These are phyloP conservation scores for Cyanistes caeruleus DNA, from an alignment of 2,113 vertebrate species.

Conservation along the genomic window DNA sequence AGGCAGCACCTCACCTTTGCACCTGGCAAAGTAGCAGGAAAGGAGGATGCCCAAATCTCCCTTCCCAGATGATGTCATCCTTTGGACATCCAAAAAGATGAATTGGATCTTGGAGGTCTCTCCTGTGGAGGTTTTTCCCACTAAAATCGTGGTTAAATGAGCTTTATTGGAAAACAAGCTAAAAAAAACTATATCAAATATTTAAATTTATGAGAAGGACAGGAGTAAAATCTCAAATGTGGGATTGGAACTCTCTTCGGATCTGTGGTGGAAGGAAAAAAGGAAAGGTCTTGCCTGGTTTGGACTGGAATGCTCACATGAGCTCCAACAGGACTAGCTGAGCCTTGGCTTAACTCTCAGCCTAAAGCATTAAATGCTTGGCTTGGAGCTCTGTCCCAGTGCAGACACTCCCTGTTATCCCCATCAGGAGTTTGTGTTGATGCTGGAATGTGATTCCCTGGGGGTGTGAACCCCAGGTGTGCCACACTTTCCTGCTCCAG, in stretches of 20 bases:
- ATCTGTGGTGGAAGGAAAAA: neutral
- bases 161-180: neutral
- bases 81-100: neutral
- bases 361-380: neutral
- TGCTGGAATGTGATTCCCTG: neutral
- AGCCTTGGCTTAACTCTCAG: neutral
- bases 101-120: neutral
- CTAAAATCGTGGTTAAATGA: neutral
- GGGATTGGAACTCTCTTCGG: neutral
- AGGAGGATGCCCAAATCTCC: neutral
- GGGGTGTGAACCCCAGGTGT: neutral
- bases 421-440: neutral
- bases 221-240: neutral
- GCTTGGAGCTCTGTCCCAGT: neutral
- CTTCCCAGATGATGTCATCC: neutral
- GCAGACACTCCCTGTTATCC: neutral
- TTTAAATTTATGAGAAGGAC: neutral
- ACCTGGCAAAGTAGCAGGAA: neutral
- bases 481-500: neutral
- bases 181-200: rapidly evolving
- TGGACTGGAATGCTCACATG: neutral
- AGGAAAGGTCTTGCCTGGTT: neutral
- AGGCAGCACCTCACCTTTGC: neutral
- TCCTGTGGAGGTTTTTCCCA: rapidly evolving
- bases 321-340: neutral